Percentiles rank a stretch among this genome's conserved stretches.
Conservation (phyloP, 2,113 vertebrate genomes). For the Leucopsar rothschildi region DNA sequence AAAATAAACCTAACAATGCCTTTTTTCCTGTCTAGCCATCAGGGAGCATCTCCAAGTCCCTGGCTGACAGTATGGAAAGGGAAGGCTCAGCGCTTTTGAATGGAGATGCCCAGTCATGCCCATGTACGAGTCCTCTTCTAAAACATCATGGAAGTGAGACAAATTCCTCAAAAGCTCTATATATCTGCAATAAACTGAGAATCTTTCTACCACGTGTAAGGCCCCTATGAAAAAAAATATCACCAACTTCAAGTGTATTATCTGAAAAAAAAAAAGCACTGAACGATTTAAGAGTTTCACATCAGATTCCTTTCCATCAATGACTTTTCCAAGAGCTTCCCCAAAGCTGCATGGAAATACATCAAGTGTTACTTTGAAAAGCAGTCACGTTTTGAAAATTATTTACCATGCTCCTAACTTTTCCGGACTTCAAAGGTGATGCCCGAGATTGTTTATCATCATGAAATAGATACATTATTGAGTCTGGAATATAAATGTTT, state of each 20-base stretch:
- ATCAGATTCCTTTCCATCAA: background rate
- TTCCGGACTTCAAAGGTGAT: constrained; percentile 1
- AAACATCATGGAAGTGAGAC: background rate
- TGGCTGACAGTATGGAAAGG: background rate
- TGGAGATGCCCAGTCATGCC: background rate
- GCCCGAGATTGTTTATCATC: background rate
- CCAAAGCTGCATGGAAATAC: background rate
- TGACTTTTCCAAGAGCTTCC: background rate
- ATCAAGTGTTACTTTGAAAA: background rate
- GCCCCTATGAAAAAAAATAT: background rate
- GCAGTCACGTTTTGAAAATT: background rate
- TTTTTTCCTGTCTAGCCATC: background rate
- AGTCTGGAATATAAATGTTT: constrained; percentile 2
- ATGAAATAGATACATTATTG: constrained; percentile 13
- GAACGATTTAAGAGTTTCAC: background rate
- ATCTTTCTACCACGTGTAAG: background rate
- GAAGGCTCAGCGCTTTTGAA: background rate
- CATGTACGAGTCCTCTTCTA: background rate
- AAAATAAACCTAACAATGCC: background rate
- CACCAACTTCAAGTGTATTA: background rate
- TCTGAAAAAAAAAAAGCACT: background rate
- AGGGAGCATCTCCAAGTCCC: background rate
- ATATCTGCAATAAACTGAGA: background rate
- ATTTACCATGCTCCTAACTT: background rate
- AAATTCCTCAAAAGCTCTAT: background rate